Evolutionary conservation across 2,797 vertebrate species (phyloP).

Genomic region (Liparis tanakae): DNA sequence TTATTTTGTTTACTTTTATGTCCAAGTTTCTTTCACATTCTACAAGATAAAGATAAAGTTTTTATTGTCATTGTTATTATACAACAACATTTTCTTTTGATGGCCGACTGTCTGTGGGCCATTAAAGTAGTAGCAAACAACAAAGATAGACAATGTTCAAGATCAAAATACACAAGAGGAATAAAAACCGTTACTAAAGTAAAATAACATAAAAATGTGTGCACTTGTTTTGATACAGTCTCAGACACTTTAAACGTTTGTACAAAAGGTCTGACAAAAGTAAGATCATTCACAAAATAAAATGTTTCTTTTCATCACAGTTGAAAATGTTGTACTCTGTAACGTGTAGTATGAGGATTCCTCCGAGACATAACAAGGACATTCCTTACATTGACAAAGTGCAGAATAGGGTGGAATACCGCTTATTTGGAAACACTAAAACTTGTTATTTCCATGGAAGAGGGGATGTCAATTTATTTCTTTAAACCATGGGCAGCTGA

Average conservation of each 20-base stretch:
- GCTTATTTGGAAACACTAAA: constrained; percentile 33
- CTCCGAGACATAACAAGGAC: constrained; percentile 31
- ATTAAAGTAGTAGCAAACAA: too few relatives aligned
- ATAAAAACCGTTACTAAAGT: too few relatives aligned
- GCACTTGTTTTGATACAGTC: neutral
- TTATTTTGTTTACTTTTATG: constrained; percentile 44
- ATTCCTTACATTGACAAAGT: constrained; percentile 39
- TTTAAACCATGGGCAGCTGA: constrained; percentile 25
- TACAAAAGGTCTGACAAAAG: constrained; percentile 30
- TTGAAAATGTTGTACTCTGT: constrained; percentile 12
- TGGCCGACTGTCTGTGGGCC: too few relatives aligned
- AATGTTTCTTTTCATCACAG: constrained; percentile 39
- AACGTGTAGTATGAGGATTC: constrained; percentile 42
- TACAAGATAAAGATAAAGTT: constrained; percentile 5
- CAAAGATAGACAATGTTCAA: too few relatives aligned
- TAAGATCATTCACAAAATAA: constrained; percentile 34
- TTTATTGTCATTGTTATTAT: too few relatives aligned
- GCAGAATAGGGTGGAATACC: constrained; percentile 47
- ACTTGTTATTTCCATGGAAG: constrained; percentile 22
- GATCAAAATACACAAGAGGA: too few relatives aligned
- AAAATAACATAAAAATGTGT: too few relatives aligned
- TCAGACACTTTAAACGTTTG: constrained; percentile 10
- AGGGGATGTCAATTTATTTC: constrained; percentile 19
- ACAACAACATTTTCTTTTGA: too few relatives aligned
- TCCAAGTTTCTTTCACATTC: constrained; percentile 39